Evolutionary conservation across 2,797 vertebrate genomes (phyloP).

Genomic region (Poeciliopsis paucimaculata): DNA sequence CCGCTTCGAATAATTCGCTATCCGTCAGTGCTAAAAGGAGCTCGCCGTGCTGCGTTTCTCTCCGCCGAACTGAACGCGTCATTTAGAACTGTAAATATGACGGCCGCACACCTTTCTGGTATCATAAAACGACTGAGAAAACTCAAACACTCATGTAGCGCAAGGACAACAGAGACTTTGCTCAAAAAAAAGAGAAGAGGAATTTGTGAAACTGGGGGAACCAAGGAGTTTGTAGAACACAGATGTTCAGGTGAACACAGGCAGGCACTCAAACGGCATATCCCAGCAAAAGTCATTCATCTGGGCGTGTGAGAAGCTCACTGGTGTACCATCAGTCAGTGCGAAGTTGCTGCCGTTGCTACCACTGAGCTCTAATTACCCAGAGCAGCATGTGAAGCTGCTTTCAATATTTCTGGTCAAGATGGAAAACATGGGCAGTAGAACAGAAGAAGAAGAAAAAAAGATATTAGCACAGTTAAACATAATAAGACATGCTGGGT

Average conservation of each 20-base stretch:
- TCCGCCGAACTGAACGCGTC: neutral
- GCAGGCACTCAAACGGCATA: constrained; percentile 13
- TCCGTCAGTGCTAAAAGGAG: constrained; percentile 10
- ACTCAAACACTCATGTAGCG: constrained; percentile 39
- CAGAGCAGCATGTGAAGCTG: constrained; percentile 60
- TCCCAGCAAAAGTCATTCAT: constrained; percentile 62
- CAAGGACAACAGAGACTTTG: constrained; percentile 40
- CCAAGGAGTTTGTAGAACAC: constrained; percentile 1
- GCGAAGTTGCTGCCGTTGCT: constrained; percentile 46
- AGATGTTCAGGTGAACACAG: constrained; percentile 26
- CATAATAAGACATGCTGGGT: neutral
- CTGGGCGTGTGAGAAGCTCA: constrained; percentile 57
- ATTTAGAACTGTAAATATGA: constrained; percentile 52
- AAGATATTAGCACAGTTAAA: constrained; percentile 2
- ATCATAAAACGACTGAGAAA: constrained; percentile 27
- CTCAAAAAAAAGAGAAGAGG: constrained; percentile 16
- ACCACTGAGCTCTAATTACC: constrained; percentile 74
- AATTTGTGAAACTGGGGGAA: constrained; percentile 24
- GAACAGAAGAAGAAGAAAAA: constrained; percentile 6
- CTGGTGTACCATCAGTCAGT: constrained; percentile 63
- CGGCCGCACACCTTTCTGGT: constrained; percentile 30
- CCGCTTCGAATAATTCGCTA: constrained; percentile 31
- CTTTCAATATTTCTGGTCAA: constrained; percentile 68
- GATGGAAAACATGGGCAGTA: constrained; percentile 38
- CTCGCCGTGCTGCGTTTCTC: neutral